These are phyloP conservation scores for Ichneumoninae sp. DNA, from an alignment of 2,888 invertebrate genomes.

Conservation along the genomic window DNA sequence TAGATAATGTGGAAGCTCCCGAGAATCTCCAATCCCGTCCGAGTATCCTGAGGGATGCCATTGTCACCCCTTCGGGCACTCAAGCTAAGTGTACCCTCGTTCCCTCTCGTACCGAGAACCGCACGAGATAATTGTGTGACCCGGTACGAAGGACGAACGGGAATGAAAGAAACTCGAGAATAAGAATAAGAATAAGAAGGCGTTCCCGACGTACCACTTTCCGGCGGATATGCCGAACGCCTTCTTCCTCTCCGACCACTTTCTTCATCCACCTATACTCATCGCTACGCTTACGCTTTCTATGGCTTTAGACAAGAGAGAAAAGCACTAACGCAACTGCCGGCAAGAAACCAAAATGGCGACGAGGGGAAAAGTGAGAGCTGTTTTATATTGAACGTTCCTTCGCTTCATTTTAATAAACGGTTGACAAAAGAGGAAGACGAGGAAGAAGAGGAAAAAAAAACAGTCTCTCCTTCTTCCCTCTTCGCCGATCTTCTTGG, in stretches of 20 bases:
- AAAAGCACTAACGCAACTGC: neutral
- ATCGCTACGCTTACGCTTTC: constrained; percentile 10
- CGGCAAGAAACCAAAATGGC: neutral
- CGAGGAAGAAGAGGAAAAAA: neutral
- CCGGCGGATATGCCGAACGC: constrained; percentile 60
- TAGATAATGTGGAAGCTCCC: constrained; percentile 6
- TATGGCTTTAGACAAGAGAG: neutral
- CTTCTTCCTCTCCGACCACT: constrained; percentile 58
- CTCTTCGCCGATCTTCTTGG: neutral
- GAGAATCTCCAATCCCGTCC: constrained; percentile 39
- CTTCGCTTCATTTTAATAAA: constrained; percentile 10
- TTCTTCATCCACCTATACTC: constrained; percentile 5
- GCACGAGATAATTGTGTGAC: constrained; percentile 42
- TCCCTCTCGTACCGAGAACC: constrained; percentile 3
- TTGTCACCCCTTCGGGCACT: constrained; percentile 43
- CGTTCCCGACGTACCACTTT: constrained; percentile 48
- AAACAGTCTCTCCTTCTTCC: neutral
- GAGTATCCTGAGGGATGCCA: constrained; percentile 45
- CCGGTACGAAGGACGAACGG: constrained; percentile 19
- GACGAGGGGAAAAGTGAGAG: neutral
- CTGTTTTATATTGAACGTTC: neutral
- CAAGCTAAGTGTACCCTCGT: constrained; percentile 37
- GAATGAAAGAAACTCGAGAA: constrained; percentile 34
- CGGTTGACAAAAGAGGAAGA: constrained; percentile 14
- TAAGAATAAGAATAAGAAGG: constrained; percentile 23